Base-by-base conservation (phyloP, 2,113 vertebrate species). In the Urocynchramus pylzowi region DNA sequence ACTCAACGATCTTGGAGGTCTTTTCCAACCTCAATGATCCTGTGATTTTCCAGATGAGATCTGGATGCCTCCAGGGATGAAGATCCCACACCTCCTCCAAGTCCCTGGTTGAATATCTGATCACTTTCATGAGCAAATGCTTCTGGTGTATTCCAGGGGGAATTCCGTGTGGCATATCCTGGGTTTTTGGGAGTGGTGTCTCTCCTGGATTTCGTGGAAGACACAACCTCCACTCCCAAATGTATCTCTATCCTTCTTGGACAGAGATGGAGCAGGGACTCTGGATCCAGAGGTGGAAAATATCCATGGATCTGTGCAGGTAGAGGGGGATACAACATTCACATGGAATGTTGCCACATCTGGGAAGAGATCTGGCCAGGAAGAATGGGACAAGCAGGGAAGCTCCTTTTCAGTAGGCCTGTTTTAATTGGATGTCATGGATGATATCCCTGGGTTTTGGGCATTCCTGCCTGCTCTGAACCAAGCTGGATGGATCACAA, bases 61-160 rank as follows among this genome's bases (percentile, higher is more conserved):
- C 42, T 65, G 42, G 37, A 4, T 67, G 33, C 1, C 5, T 89
- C 44, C 49, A 50, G 50, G 35, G 26, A 60, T 64, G 59, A 49
- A 59, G 22, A 54, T 63, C 45, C n/a, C 65, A 67, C 20, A 37
- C 6, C 2, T 59, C 39, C 12, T 73, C 31, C 3, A 6, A 54
- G 11, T 65, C 17, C 27, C 4, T 21, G 4, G 4, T 16, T 17
- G 14, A 30, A 65, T 4, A 28, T 16, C 60, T 39, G 59, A 30
- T 39, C 28, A 21, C 14, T 7, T 13, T 33, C n/a, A 31, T 0
- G 0, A 22, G 14, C 10, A 31, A 54, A 53, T 9, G 5, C 19
- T 63, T 65, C 33, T 69, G 73, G 50, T 44, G 27, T 15, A 6
- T 1, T 60, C 57, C 57, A 39, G 30, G 30, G 49, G 13, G 56